Evolutionary conservation across 2,797 vertebrate genomes (phyloP), one percentile per base, ranked within the genome.

Genomic region (Myiotriccus ornatus): DNA sequence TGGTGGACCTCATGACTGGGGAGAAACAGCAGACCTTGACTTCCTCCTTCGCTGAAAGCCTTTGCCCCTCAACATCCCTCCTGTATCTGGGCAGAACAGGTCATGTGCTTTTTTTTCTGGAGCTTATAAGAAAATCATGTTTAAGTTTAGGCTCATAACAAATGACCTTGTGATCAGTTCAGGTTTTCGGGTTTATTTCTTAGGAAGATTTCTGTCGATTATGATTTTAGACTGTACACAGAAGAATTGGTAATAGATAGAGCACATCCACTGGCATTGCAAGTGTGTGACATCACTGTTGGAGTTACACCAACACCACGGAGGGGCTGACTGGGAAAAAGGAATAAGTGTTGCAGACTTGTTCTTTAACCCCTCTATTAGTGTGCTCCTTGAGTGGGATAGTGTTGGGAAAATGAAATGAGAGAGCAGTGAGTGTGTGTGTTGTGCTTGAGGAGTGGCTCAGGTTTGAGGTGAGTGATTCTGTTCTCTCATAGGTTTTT

Each of bases 11-110:
- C 71, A 91, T 99, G 97, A 99, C 99, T 4, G 99, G 99, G 12
- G 99, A 99, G 97, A 99, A 99, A 79, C 99, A 99, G 95, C 99
- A 99, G 89, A 99, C 99, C 4, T 96, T 99, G 96, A 99, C 99
- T 2, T 99, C 99, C 1, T 98, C 99, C 34, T 99, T 99, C 74
- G 99, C 99, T 28, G 99, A 99, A 96, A 99, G 98, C 95, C 97
- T 99, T 44, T 99, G 99, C 78, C 99, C 99, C 0, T 99, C 99
- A 11, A 97, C 99, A 9, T 99, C 99, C 23, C 98, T 99, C 52
- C 98, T 99, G 39, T 99, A 99, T 85, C 98, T 99, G 79, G 99
- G 99, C 43, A 98, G 99, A 90, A 99, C 99, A 96, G 98, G 98
- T 98, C 95, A 96, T 87, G 76, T 46, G 18, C 49, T 78, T 87